Percentiles rank a stretch among this genome's conserved stretches.
Conservation (phyloP, 2,888 invertebrate genomes). For the Lasioglossum zephyrum region DNA sequence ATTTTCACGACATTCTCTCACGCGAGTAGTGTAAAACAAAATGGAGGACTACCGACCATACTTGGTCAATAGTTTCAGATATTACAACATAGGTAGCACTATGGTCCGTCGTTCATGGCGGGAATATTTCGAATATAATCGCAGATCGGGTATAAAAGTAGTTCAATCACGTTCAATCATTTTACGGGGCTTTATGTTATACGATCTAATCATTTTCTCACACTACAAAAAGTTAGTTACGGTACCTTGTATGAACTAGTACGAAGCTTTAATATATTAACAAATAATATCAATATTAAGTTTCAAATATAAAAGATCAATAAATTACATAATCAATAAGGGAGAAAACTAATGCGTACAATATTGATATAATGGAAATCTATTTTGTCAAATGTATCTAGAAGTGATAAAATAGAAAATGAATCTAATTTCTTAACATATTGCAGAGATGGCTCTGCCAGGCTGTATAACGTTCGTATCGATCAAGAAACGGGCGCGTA, state of each 20-base stretch:
- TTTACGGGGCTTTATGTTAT: background rate
- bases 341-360: background rate
- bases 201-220: background rate
- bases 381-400: background rate
- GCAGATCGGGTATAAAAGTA: background rate
- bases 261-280: too few species aligned
- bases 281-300: too few species aligned
- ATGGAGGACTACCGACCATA: conserved; percentile 45
- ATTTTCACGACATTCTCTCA: background rate
- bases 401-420: conserved; percentile 5
- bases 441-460: background rate
- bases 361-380: background rate
- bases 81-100: conserved; percentile 19
- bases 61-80: background rate
- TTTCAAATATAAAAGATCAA: background rate
- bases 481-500: background rate
- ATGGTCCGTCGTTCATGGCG: background rate
- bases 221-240: too few species aligned
- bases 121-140: background rate
- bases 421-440: background rate
- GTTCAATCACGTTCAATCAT: background rate
- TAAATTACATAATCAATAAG: background rate
- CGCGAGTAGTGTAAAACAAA: conserved; percentile 39
- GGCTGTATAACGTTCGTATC: background rate
- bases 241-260: too few species aligned